Conservation (phyloP, 2,797 vertebrate genomes). For the Pangasius krempfi region DNA sequence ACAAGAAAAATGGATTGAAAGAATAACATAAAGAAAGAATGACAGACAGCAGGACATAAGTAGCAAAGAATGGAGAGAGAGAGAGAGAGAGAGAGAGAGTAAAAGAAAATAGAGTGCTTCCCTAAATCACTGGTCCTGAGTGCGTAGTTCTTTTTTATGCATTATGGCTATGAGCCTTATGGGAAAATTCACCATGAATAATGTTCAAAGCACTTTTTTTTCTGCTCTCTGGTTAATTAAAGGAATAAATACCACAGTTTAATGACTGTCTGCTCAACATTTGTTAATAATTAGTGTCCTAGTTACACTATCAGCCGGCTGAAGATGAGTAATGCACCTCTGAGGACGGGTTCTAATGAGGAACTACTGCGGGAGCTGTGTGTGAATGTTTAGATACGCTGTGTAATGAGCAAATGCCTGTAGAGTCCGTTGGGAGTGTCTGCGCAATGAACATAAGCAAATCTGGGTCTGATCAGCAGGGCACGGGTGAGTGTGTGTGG, state of each 20-base stretch:
- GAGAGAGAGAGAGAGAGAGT: slow-evolving; percentile 33
- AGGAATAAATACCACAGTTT: slow-evolving; percentile 31
- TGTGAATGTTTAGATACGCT: slow-evolving; percentile 1
- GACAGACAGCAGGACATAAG: background rate
- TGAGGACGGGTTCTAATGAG: background rate
- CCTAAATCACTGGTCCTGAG: background rate
- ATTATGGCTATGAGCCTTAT: background rate
- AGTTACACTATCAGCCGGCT: slow-evolving; percentile 13
- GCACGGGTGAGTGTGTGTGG: slow-evolving; percentile 28
- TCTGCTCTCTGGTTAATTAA: slow-evolving; percentile 24
- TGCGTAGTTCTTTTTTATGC: background rate
- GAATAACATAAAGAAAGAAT: background rate
- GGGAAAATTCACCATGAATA: slow-evolving; percentile 9
- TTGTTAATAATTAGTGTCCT: slow-evolving; percentile 31
- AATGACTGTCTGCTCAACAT: slow-evolving; percentile 23
- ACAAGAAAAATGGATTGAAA: background rate
- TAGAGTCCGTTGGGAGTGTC: background rate
- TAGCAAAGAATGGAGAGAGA: background rate
- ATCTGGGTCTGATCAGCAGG: slow-evolving; percentile 18
- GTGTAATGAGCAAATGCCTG: slow-evolving; percentile 24
- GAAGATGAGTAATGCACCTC: slow-evolving; percentile 1
- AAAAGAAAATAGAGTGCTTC: background rate
- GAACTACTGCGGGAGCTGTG: background rate
- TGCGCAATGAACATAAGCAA: slow-evolving; percentile 15
- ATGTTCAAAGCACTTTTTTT: background rate